Evolutionary conservation across 2,888 invertebrate species (phyloP).

Genomic region (Leptarthrus brevirostris): DNA sequence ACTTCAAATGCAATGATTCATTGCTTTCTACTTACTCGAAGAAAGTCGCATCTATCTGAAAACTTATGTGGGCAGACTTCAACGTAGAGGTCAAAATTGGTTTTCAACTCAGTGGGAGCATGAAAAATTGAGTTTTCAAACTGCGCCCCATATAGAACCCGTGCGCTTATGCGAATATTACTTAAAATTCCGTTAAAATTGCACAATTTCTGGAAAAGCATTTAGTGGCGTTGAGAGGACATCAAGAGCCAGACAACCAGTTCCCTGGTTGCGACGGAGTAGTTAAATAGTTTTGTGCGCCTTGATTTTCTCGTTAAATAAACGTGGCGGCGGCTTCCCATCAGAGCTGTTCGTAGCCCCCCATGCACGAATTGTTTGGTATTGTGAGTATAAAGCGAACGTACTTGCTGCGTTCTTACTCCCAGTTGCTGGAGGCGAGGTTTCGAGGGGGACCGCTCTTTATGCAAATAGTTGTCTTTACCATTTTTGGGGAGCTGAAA

Average conservation of each 20-base stretch:
- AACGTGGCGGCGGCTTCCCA: constrained; percentile 1
- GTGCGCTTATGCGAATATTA: too few species aligned
- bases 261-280: not conserved
- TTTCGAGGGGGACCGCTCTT: not conserved
- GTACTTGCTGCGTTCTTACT: too few species aligned
- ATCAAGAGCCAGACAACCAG: constrained; percentile 34
- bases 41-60: constrained; percentile 4
- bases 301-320: not conserved
- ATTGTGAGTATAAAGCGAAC: not conserved
- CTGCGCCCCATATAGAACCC: too few species aligned
- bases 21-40: constrained; percentile 1
- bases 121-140: not conserved
- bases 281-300: constrained; percentile 8
- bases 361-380: not conserved
- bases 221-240: not conserved
- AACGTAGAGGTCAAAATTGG: not conserved
- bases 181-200: constrained; percentile 11
- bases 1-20: not conserved
- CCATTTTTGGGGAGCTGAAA: constrained; percentile 33
- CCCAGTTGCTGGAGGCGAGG: not conserved
- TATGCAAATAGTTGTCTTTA: constrained; percentile 43
- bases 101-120: not conserved
- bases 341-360: not conserved
- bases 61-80: constrained; percentile 15
- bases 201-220: constrained; percentile 26